Base-by-base conservation (phyloP, 2,888 invertebrate genomes). In the Cheiracanthium punctorium region DNA sequence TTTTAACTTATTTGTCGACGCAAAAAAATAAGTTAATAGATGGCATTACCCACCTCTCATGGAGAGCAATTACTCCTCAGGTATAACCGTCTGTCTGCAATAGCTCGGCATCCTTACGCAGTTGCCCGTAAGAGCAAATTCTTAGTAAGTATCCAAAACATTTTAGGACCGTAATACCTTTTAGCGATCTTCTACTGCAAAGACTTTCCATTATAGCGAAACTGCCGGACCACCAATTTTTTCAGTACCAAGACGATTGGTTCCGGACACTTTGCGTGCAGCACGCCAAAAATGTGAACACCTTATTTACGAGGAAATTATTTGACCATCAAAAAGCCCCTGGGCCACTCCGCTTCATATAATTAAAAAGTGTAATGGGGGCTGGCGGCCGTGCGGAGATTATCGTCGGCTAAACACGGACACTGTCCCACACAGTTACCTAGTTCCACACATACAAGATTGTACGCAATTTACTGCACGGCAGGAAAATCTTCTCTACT, bases 201-300 rank as follows among this genome's bases (percentile, higher is more conserved):
- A 33, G 2, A 5, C 70, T 43, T 14, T 20, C 8, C 71, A 76
- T 17, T n/a, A 28, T 0, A 76, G 75, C 0, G 14, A 76, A n/a
- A 82, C 70, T 1, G 67, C 5, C 0, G 71, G 82, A 29, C 76
- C 75, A 5, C 71, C 70, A n/a, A 43, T 82, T 12, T 70, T 32
- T 71, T n/a, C 71, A 17, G 71, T 24, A 29, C 71, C 76, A 0
- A 30, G 69, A 17, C 17, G 69, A 8, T 32, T 74, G 20, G 20
- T 4, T 17, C 67, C 67, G 0, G 67, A 67, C 7, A 67, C 7
- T 10, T 14, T 67, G 4, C 7, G 4, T n/a, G 17, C 5, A 8
- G 2, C 20, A 17, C 29, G 30, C 7, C 2, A 30, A 7, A 17
- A 67, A 7, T 67, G 29, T 30, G 20, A 30, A 7, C 7, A 30